Percentiles rank a stretch among this genome's conserved stretches.
phyloP scores from a whole-genome alignment of 2,888 invertebrate genomes.

The Eupithecia vulgata region DNA sequence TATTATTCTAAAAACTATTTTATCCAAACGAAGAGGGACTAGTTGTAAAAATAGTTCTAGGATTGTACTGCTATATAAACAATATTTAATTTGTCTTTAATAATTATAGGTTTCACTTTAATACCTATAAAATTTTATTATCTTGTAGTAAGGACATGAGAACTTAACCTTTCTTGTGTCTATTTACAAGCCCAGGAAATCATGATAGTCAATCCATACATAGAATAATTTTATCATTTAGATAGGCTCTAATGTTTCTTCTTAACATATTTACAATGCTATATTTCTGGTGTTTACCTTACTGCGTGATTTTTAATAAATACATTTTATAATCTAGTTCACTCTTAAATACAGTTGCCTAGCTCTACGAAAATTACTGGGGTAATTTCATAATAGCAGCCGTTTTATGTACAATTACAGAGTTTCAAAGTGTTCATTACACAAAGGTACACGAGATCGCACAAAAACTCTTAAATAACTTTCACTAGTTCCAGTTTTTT shows the following conservation, averaged over 20 bases:
- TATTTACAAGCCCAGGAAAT: slow-evolving; percentile 75
- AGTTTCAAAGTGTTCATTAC: slow-evolving; percentile 64
- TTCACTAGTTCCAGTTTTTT: slow-evolving; percentile 58
- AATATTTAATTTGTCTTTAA: slow-evolving; percentile 51
- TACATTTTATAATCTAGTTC: slow-evolving; percentile 76
- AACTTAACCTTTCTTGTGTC: slow-evolving; percentile 42
- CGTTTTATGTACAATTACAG: slow-evolving; percentile 62
- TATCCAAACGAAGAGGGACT: slow-evolving; percentile 77
- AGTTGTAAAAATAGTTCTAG: slow-evolving; percentile 80
- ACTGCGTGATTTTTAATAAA: slow-evolving; percentile 83
- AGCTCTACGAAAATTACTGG: slow-evolving; percentile 73
- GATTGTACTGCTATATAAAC: slow-evolving; percentile 62
- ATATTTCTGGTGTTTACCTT: slow-evolving; percentile 82
- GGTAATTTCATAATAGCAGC: slow-evolving; percentile 71
- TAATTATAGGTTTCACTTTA: slow-evolving; percentile 29
- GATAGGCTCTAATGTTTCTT: slow-evolving; percentile 56
- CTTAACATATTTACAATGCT: slow-evolving; percentile 81
- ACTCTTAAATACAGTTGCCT: slow-evolving; percentile 75
- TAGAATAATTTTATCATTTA: slow-evolving; percentile 70
- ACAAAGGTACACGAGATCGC: slow-evolving; percentile 58
- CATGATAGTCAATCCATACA: slow-evolving; percentile 56
- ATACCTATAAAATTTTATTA: slow-evolving; percentile 33
- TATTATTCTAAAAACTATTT: slow-evolving; percentile 70
- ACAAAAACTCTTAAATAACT: slow-evolving; percentile 59
- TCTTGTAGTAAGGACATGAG: slow-evolving; percentile 36